Percentiles rank a stretch among this genome's conserved stretches.
phyloP scores from a whole-genome alignment of 2,797 vertebrate genomes.

The Alauda arvensis region DNA sequence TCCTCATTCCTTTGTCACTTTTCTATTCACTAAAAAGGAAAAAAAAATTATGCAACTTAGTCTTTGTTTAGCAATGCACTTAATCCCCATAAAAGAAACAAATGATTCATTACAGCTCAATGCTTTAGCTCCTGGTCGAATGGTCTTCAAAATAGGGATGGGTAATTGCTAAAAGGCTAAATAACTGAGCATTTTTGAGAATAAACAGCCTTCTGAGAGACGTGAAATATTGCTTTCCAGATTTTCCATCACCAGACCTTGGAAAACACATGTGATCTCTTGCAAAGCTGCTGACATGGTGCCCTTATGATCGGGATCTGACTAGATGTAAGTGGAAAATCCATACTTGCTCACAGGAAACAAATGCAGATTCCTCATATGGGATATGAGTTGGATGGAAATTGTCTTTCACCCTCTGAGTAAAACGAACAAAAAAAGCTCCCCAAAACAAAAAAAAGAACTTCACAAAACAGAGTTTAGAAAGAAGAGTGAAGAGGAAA shows the following conservation, averaged over 20 bases:
- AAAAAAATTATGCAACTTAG: constrained; percentile 38
- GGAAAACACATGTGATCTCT: constrained; percentile 46
- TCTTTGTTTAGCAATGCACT: constrained; percentile 48
- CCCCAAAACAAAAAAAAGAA: not conserved
- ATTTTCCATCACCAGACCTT: constrained; percentile 65
- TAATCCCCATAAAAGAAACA: constrained; percentile 66
- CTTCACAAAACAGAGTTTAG: not conserved
- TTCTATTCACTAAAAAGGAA: not conserved
- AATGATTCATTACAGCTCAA: constrained; percentile 62
- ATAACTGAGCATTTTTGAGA: constrained; percentile 66
- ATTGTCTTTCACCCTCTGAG: constrained; percentile 40
- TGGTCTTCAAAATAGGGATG: constrained; percentile 63
- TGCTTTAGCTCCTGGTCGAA: constrained; percentile 51
- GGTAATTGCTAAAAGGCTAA: constrained; percentile 65
- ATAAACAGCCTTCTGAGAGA: constrained; percentile 64
- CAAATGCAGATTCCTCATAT: constrained; percentile 61
- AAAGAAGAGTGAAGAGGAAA: constrained; percentile 1
- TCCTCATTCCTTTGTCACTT: constrained; percentile 55
- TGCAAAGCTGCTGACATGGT: constrained; percentile 30
- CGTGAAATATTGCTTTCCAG: constrained; percentile 53
- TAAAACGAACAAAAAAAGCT: not conserved
- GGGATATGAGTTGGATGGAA: constrained; percentile 59
- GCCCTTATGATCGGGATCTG: constrained; percentile 45
- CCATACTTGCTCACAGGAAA: constrained; percentile 65
- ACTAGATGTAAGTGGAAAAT: constrained; percentile 64